Percentiles rank a stretch among this genome's conserved stretches.
These are phyloP conservation scores for Pampusana beccarii DNA, from an alignment of 2,113 vertebrate species.

Conservation along the genomic window DNA sequence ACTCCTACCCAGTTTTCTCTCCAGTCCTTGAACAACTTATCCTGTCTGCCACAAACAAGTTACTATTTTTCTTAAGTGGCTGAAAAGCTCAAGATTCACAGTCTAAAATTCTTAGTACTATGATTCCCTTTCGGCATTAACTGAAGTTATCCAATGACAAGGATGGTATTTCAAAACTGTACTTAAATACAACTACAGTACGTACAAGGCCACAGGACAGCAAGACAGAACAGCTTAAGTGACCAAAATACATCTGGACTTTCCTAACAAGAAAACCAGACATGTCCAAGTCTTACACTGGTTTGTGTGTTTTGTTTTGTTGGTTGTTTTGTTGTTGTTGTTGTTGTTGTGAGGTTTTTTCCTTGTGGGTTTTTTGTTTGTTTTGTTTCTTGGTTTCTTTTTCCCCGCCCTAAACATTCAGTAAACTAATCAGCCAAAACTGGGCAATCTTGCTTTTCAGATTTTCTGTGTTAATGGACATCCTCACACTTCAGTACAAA, in stretches of 20 bases:
- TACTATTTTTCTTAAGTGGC: neutral
- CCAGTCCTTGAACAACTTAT: neutral
- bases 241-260: neutral
- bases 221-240: neutral
- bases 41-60: neutral
- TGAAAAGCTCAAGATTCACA: neutral
- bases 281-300: neutral
- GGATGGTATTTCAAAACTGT: neutral
- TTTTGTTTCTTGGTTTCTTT: no score
- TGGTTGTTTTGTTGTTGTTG: neutral
- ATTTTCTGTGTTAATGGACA: neutral
- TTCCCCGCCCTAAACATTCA: neutral
- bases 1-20: neutral
- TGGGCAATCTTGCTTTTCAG: neutral
- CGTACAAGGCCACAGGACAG: neutral
- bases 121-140: neutral
- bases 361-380: no score
- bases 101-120: neutral
- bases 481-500: neutral
- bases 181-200: neutral
- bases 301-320: neutral
- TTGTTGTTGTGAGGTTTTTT: no score
- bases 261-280: neutral
- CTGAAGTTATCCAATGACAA: neutral
- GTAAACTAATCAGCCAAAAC: neutral